Percentiles rank a stretch among this genome's conserved stretches.
These are phyloP conservation scores for Entomobrya proxima DNA, from an alignment of 2,888 invertebrate species.

Conservation along the genomic window DNA sequence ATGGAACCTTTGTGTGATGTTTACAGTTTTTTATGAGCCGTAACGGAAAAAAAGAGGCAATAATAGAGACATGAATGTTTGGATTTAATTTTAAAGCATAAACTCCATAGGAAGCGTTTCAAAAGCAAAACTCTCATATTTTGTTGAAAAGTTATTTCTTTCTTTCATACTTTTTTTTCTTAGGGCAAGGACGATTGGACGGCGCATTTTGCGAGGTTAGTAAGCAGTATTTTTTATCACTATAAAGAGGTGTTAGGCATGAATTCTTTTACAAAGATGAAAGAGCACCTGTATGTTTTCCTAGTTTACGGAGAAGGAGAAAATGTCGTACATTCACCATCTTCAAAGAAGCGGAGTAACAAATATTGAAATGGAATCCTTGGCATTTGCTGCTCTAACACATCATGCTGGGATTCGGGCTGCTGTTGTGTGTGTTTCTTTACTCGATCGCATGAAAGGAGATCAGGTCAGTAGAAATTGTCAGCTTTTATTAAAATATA, in stretches of 20 bases:
- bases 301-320: conserved; percentile 88
- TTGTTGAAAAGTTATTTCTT: background rate
- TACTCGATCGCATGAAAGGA: conserved; percentile 93
- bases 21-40: no score
- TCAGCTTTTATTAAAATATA: background rate
- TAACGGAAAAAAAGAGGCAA: no score
- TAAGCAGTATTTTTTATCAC: no score
- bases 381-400: conserved; percentile 94
- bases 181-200: conserved; percentile 95
- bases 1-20: no score
- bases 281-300: no score
- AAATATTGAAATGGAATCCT: conserved; percentile 98
- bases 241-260: no score
- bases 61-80: background rate
- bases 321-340: conserved; percentile 89
- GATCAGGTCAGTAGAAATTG: conserved; percentile 87
- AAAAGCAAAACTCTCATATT: no score
- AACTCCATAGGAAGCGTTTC: no score
- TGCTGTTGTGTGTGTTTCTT: conserved; percentile 94
- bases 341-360: conserved; percentile 88
- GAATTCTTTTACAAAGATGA: no score
- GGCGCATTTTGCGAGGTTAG: conserved; percentile 86
- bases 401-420: conserved; percentile 94
- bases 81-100: background rate
- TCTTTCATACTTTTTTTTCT: conserved; percentile 42